Percentiles rank a stretch among this genome's conserved stretches.
phyloP scores from a whole-genome alignment of 1,140 invertebrate genomes.

The Panonychus citri region DNA sequence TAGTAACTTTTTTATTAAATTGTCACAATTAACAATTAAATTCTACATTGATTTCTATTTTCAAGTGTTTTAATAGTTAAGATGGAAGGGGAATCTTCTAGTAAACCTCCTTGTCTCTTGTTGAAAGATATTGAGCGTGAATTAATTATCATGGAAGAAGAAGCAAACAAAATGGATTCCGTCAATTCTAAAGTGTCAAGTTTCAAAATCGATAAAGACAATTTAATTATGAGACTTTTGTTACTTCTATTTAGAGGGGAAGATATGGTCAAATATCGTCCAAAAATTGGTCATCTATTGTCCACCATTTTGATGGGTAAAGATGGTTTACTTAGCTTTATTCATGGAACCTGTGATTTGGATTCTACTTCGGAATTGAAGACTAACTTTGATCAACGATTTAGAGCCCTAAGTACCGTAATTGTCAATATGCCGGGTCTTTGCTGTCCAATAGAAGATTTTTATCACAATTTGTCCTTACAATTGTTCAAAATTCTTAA shows the following conservation, averaged over 20 bases:
- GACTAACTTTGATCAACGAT: slow-evolving; percentile 2
- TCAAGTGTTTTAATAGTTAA: no score
- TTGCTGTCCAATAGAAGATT: background rate
- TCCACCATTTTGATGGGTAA: background rate
- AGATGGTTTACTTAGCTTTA: background rate
- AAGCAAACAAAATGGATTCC: background rate
- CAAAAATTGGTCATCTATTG: background rate
- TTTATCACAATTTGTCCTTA: background rate
- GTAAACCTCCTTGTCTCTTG: no score
- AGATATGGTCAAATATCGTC: background rate
- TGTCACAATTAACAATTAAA: no score
- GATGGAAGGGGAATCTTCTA: no score
- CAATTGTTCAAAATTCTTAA: background rate
- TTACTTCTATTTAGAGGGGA: background rate
- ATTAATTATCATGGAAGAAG: no score
- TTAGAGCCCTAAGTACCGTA: background rate
- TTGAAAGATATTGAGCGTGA: no score
- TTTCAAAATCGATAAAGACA: background rate
- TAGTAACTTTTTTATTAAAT: no score
- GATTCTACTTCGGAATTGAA: background rate
- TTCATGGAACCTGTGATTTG: slow-evolving; percentile 1
- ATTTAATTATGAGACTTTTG: background rate
- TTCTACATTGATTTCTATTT: no score
- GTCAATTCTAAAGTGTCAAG: background rate
- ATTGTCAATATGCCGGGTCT: background rate